Evolutionary conservation across 2,797 vertebrate species (phyloP).

Genomic region (Hypotaenidia okinawae): DNA sequence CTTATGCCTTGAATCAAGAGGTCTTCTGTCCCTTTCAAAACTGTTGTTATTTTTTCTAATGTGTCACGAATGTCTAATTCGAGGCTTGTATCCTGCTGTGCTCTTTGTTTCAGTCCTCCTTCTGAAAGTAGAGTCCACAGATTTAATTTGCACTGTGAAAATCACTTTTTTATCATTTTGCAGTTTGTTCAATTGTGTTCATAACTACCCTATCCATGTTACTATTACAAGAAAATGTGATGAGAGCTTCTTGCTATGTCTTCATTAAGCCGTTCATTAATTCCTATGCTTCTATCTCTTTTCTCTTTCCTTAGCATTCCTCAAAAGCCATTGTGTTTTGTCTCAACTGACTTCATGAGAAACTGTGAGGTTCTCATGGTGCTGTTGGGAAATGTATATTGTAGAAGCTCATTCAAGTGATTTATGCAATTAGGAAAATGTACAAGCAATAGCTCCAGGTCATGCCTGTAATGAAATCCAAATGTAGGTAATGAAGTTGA

Average conservation of each 20-base stretch:
- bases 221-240: background rate
- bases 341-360: constrained; percentile 25
- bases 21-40: background rate
- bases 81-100: background rate
- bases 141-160: background rate
- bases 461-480: constrained; percentile 39
- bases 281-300: background rate
- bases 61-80: background rate
- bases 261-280: background rate
- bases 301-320: background rate
- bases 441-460: background rate
- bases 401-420: background rate
- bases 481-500: constrained; percentile 24
- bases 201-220: background rate
- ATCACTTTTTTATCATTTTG: background rate
- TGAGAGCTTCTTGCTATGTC: background rate
- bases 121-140: background rate
- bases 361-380: constrained; percentile 41
- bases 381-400: background rate
- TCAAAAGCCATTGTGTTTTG: constrained; percentile 25
- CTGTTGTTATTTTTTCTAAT: background rate
- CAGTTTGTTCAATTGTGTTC: background rate
- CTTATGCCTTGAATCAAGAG: background rate
- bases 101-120: background rate
- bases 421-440: constrained; percentile 44